Conservation (phyloP, 2,113 vertebrate species). For the Pheucticus melanocephalus region DNA sequence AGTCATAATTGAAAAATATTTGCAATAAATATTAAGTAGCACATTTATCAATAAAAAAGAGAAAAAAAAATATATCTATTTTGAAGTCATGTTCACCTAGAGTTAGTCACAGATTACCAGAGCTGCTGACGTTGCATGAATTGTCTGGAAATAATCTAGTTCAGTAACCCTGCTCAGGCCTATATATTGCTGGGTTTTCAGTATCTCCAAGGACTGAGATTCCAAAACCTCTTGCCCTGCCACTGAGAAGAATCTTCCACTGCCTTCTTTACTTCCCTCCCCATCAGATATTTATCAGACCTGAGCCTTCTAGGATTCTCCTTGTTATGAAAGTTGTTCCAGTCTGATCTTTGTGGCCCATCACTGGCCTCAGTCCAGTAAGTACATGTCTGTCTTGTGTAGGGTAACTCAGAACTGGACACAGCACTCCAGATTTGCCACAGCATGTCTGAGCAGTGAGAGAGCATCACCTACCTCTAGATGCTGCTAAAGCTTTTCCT, state of each 20-base stretch:
- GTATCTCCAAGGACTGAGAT: not conserved
- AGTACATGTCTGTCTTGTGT: rapidly evolving
- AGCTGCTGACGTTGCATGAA: not conserved
- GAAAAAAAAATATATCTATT: not conserved
- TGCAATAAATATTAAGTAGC: not conserved
- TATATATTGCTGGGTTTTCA: not conserved
- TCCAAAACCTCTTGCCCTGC: not conserved
- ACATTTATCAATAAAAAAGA: not conserved
- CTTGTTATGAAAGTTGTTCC: not conserved
- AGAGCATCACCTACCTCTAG: not conserved
- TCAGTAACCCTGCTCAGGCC: not conserved
- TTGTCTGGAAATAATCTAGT: not conserved
- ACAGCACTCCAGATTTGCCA: not conserved
- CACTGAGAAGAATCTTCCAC: not conserved
- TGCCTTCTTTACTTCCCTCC: not conserved
- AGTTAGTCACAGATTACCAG: not conserved
- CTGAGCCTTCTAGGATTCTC: not conserved
- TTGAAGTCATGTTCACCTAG: not conserved
- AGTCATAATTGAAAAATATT: not conserved
- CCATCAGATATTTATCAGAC: not conserved
- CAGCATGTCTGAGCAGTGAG: not conserved
- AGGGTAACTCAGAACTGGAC: not conserved
- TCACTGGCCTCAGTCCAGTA: not conserved
- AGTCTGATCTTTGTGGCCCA: not conserved
- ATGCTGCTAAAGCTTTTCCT: not conserved